Conservation (phyloP, 2,888 invertebrate genomes). For the Drosophila meridiana region DNA sequence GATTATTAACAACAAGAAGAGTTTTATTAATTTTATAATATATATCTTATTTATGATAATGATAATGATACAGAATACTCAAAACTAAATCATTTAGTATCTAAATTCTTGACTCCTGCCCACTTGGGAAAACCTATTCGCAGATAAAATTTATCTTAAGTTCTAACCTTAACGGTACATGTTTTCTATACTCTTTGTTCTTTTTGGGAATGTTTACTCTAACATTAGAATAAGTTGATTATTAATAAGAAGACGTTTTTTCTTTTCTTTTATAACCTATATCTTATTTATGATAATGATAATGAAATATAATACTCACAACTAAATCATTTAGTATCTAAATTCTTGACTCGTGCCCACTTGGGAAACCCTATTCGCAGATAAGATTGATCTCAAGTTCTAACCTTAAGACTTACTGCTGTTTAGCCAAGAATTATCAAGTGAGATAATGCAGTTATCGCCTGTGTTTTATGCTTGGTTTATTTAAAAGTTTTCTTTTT, state of each 20-base stretch:
- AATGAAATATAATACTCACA: neutral
- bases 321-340: neutral
- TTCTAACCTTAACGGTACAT: neutral
- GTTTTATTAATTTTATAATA: neutral
- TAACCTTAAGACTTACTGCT: neutral
- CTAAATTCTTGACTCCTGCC: neutral
- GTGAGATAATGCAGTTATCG: conserved; percentile 1
- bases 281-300: neutral
- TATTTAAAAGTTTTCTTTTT: neutral
- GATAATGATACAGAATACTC: neutral
- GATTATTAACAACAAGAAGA: neutral
- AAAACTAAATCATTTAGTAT: neutral
- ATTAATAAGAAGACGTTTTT: neutral
- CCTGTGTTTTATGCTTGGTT: neutral
- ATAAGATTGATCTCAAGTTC: conserved; percentile 8
- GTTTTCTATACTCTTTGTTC: neutral
- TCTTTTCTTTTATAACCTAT: neutral
- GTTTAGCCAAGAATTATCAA: neutral
- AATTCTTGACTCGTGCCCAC: neutral
- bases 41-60: neutral
- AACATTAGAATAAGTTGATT: neutral
- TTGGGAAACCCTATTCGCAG: neutral
- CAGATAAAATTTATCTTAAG: conserved; percentile 7
- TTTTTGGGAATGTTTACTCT: neutral
- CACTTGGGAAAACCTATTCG: neutral